A percentile compares a stretch with the other conserved stretches of the same genome.
Conservation (phyloP, 2,113 vertebrate genomes). For the Pleuronectes platessa region DNA sequence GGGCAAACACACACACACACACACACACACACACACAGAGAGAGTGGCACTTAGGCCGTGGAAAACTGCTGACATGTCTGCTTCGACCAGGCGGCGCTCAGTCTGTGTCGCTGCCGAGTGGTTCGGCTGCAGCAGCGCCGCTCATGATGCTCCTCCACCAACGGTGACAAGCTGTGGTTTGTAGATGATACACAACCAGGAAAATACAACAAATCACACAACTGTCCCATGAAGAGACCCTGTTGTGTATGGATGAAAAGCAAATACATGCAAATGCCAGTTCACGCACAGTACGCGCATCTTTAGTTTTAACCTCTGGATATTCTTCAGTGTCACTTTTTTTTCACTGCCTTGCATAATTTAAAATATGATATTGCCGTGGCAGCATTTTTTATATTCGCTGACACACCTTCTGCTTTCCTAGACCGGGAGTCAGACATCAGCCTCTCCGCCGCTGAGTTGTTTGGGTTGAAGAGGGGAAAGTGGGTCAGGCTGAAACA, state of each 20-base stretch:
- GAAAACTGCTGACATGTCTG: constrained; percentile 77
- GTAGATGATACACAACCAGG: constrained; percentile 2
- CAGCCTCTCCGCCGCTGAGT: constrained; percentile 49
- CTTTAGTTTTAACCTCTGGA: background rate
- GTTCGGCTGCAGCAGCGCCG: constrained; percentile 55
- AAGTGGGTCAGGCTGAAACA: constrained; percentile 71
- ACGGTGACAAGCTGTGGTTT: constrained; percentile 47
- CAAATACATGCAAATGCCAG: background rate
- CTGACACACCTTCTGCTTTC: constrained; percentile 52
- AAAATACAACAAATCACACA: constrained; percentile 47
- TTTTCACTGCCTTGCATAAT: background rate
- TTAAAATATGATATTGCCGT: background rate
- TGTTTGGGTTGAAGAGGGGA: constrained; percentile 64
- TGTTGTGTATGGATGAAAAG: constrained; percentile 21
- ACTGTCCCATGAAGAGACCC: constrained; percentile 34
- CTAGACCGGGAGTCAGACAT: constrained; percentile 65
- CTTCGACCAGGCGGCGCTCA: constrained; percentile 60
- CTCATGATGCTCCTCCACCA: constrained; percentile 57
- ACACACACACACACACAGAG: constrained; percentile 47
- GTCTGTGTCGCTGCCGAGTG: constrained; percentile 57
- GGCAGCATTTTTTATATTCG: constrained; percentile 21
- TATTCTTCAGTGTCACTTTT: background rate
- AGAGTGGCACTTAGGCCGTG: constrained; percentile 56
- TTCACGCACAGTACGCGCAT: background rate
- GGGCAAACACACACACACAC: constrained; percentile 44